A percentile compares a stretch with the other conserved stretches of the same genome.
Conservation (phyloP, 2,113 vertebrate species). For the Calidris pugnax region DNA sequence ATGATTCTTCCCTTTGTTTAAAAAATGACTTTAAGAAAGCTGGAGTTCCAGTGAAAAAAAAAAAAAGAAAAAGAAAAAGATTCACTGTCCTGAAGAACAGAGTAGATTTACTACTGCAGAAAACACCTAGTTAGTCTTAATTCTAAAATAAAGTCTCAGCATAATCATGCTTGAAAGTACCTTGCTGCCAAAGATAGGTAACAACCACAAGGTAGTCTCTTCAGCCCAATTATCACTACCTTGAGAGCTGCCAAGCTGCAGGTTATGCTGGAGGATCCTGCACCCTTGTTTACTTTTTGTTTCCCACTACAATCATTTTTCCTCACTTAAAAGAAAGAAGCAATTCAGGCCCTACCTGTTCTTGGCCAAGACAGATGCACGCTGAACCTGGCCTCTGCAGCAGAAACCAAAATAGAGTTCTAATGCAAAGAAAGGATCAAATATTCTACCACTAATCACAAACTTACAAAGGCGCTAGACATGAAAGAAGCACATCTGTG, state of each 20-base stretch:
- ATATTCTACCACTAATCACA: neutral
- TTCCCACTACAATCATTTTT: neutral
- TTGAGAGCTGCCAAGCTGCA: neutral
- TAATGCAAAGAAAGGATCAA: neutral
- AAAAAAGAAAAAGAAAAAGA: fast-evolving
- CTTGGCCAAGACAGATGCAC: neutral
- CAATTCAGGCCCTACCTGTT: neutral
- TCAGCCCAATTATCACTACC: neutral
- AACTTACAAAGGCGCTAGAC: neutral
- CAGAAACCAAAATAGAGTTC: neutral
- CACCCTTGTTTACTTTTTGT: neutral
- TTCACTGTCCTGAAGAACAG: neutral
- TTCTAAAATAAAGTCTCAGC: neutral
- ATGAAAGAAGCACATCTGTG: neutral
- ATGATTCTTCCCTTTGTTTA: neutral
- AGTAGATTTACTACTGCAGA: neutral
- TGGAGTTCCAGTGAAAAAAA: neutral
- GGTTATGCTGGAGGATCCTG: neutral
- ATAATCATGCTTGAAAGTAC: neutral
- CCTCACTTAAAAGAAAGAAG: neutral
- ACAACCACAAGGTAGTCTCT: neutral
- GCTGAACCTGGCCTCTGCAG: neutral
- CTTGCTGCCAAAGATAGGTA: neutral
- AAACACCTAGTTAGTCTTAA: neutral
- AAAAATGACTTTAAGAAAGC: neutral